phyloP scores from a whole-genome alignment of 2,113 vertebrate species.

The Chauna torquata region DNA sequence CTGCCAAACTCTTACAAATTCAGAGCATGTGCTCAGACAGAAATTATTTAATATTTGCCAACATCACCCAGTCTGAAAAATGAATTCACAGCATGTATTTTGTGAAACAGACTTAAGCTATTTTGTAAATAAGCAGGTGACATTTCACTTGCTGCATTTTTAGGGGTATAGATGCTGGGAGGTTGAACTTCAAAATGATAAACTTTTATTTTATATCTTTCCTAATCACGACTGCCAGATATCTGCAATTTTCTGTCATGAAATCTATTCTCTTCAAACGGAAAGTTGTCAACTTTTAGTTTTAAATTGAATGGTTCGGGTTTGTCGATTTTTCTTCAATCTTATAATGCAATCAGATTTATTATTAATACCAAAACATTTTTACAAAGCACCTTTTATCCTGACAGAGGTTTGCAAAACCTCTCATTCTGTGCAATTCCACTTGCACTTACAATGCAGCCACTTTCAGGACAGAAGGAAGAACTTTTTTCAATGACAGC shows the following conservation, averaged over 20 bases:
- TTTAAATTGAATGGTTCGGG: background rate
- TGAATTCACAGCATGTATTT: slow-evolving; percentile 25
- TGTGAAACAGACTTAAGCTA: slow-evolving; percentile 5
- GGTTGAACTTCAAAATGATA: slow-evolving; percentile 10
- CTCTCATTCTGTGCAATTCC: background rate
- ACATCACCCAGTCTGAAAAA: slow-evolving; percentile 46
- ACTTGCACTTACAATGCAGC: background rate
- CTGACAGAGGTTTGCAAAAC: background rate
- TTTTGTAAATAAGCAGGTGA: slow-evolving; percentile 55
- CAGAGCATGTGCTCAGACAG: slow-evolving; percentile 30
- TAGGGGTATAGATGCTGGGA: background rate
- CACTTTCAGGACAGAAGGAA: background rate
- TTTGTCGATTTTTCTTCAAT: slow-evolving; percentile 6
- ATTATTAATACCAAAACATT: background rate
- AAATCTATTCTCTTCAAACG: slow-evolving; percentile 25
- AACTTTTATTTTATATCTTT: slow-evolving; percentile 10
- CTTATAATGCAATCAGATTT: background rate
- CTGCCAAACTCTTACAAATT: slow-evolving; percentile 51
- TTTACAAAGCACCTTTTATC: background rate
- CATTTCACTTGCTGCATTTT: slow-evolving; percentile 40
- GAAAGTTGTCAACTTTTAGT: background rate
- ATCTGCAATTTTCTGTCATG: background rate
- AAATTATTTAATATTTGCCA: slow-evolving; percentile 56
- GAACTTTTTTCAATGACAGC: background rate
- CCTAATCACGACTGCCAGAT: slow-evolving; percentile 3